Conservation (phyloP, 2,888 invertebrate species). For the Melipona beecheii region DNA sequence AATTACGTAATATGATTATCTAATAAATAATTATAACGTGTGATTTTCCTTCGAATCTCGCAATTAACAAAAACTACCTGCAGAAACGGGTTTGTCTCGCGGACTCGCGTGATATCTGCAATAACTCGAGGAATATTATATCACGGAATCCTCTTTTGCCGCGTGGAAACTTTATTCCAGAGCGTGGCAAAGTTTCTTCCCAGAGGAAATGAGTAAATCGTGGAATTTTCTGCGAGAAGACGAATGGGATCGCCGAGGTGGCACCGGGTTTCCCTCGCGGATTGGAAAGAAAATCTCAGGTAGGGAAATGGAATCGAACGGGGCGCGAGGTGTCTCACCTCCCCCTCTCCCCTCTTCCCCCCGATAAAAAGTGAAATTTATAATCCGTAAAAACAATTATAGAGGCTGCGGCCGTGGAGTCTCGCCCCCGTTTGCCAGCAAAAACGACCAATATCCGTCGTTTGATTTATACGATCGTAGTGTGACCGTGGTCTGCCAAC, state of each 20-base stretch:
- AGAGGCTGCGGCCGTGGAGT: conserved; percentile 62
- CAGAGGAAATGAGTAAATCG: conserved; percentile 31
- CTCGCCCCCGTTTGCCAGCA: conserved; percentile 64
- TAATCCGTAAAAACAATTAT: conserved; percentile 84
- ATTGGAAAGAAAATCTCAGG: conserved; percentile 57
- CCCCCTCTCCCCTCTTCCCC: too few species aligned
- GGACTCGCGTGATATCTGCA: not conserved
- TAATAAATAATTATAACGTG: too few species aligned
- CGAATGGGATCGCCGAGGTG: conserved; percentile 44
- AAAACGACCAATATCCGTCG: conserved; percentile 82
- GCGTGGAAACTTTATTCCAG: conserved; percentile 24
- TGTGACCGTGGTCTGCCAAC: conserved; percentile 61
- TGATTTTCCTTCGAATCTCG: too few species aligned
- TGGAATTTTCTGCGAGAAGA: conserved; percentile 42
- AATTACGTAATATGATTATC: too few species aligned
- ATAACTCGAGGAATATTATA: conserved; percentile 12
- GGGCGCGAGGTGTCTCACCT: not conserved
- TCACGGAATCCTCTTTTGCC: not conserved
- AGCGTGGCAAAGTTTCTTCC: not conserved
- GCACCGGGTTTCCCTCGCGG: not conserved
- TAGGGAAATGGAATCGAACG: conserved; percentile 53
- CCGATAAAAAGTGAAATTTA: conserved; percentile 78
- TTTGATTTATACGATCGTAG: conserved; percentile 79
- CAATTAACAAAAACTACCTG: too few species aligned
- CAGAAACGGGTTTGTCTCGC: not conserved